Conservation (phyloP, 2,888 invertebrate species). For the Troides aeacus region DNA sequence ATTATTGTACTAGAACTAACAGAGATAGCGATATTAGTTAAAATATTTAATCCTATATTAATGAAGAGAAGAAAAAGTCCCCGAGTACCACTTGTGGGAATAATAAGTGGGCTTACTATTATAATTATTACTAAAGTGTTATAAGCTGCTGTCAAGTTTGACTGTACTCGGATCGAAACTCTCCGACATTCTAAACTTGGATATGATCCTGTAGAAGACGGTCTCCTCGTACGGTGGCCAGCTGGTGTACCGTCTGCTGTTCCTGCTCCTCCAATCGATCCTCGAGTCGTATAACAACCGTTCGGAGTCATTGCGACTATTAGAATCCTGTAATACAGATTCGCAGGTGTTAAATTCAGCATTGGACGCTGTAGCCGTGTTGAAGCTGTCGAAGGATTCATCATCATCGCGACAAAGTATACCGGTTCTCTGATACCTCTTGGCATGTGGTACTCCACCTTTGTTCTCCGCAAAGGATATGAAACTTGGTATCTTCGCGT, state of each 20-base stretch:
- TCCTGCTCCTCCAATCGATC: constrained; percentile 34
- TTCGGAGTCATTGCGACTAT: constrained; percentile 30
- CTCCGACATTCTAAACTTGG: constrained; percentile 69
- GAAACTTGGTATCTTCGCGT: constrained; percentile 61
- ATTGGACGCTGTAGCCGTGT: constrained; percentile 39
- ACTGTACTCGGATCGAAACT: constrained; percentile 69
- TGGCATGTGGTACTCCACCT: no score
- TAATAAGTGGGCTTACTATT: background rate
- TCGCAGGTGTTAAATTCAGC: constrained; percentile 46
- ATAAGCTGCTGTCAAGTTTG: constrained; percentile 34
- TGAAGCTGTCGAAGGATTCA: constrained; percentile 11
- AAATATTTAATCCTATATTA: no score
- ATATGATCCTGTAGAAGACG: constrained; percentile 63
- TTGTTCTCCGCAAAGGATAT: constrained; percentile 40
- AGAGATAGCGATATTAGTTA: no score
- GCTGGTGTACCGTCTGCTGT: constrained; percentile 46
- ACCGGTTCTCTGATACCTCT: background rate
- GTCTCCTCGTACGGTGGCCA: constrained; percentile 73
- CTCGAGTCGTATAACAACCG: constrained; percentile 51
- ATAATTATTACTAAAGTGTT: background rate
- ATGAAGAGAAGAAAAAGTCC: no score
- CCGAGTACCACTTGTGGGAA: no score
- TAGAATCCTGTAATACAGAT: constrained; percentile 33
- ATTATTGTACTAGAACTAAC: no score
- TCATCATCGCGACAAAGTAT: constrained; percentile 6